phyloP scores from a whole-genome alignment of 2,113 vertebrate genomes.

The Ochotona princeps region DNA sequence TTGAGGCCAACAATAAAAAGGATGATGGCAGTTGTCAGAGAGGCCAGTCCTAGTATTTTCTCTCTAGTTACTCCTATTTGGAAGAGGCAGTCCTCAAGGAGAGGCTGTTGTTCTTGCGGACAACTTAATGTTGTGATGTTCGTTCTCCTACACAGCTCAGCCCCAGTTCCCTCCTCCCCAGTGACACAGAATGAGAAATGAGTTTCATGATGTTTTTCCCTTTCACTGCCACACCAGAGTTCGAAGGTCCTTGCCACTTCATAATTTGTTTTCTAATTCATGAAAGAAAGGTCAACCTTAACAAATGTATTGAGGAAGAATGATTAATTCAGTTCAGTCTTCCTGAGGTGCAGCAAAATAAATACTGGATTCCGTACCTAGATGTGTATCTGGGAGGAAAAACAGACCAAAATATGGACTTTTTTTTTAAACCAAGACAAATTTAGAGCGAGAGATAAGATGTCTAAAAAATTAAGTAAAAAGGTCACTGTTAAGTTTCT shows the following conservation, averaged over 20 bases:
- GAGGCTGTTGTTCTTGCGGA: not conserved
- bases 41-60: not conserved
- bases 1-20: not conserved
- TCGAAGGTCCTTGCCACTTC: not conserved
- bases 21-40: not conserved
- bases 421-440: conserved; percentile 38
- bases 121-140: not conserved
- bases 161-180: not conserved
- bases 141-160: not conserved
- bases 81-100: not conserved
- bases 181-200: not conserved
- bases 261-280: not conserved
- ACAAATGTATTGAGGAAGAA: conserved; percentile 14
- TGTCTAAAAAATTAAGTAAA: conserved; percentile 45
- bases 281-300: conserved; percentile 39
- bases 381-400: not conserved
- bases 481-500: conserved; percentile 74
- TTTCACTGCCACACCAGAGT: conserved; percentile 6
- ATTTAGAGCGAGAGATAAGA: conserved; percentile 11
- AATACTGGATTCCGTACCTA: conserved; percentile 10
- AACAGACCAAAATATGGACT: not conserved
- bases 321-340: not conserved
- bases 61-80: not conserved
- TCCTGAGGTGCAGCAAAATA: not conserved
- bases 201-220: not conserved